These are phyloP conservation scores for Lydus trimaculatus DNA, from an alignment of 2,888 invertebrate species.

Conservation along the genomic window DNA sequence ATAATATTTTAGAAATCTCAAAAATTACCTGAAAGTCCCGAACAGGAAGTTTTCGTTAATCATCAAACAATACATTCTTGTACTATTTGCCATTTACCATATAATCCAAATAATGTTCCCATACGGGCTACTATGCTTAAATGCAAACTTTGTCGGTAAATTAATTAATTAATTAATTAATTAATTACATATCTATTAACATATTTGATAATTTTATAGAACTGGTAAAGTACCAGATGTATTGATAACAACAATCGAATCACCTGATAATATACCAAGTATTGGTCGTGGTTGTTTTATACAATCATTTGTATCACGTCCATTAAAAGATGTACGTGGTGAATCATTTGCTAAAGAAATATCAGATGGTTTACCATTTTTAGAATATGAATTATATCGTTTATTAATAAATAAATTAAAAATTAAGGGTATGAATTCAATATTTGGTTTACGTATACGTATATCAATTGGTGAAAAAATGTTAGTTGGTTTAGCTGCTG, in stretches of 20 bases:
- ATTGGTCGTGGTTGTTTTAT: conserved; percentile 75
- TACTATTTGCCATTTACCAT: conserved; percentile 81
- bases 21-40: conserved; percentile 56
- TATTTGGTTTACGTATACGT: conserved; percentile 81
- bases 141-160: conserved; percentile 75
- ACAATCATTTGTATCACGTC: conserved; percentile 78
- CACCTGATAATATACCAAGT: conserved; percentile 77
- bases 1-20: conserved; percentile 38
- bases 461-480: conserved; percentile 84
- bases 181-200: neutral
- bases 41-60: conserved; percentile 41
- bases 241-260: conserved; percentile 86
- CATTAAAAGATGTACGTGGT: conserved; percentile 79
- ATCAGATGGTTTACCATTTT: conserved; percentile 92
- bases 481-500: conserved; percentile 87
- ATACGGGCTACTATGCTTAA: conserved; percentile 76
- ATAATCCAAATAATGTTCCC: conserved; percentile 74
- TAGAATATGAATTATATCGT: conserved; percentile 95
- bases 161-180: conserved; percentile 21
- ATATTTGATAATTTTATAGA: conserved; percentile 58
- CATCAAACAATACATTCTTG: conserved; percentile 38
- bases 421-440: conserved; percentile 93
- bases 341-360: conserved; percentile 93
- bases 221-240: conserved; percentile 91
- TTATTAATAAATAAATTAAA: conserved; percentile 88